Conservation (phyloP, 1,140 invertebrate species). For the Papilio dardanus region DNA sequence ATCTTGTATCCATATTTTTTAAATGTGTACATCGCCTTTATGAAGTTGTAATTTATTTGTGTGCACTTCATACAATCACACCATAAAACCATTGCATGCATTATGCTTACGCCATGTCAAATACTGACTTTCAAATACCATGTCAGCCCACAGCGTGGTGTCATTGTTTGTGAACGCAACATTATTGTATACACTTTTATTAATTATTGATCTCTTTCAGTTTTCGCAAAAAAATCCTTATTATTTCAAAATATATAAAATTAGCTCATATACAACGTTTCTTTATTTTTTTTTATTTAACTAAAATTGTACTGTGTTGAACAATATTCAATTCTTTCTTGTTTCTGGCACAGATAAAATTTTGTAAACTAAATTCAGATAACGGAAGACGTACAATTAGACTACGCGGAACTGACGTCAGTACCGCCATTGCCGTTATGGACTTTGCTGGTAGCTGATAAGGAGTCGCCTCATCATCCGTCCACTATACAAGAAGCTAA, state of each 20-base stretch:
- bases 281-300: neutral
- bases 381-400: constrained; percentile 93
- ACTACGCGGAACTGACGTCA: constrained; percentile 98
- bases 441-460: constrained; percentile 96
- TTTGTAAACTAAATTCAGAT: constrained; percentile 69
- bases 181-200: neutral
- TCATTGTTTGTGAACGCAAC: constrained; percentile 4
- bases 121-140: constrained; percentile 3
- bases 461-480: constrained; percentile 86
- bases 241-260: neutral
- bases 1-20: neutral
- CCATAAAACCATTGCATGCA: neutral
- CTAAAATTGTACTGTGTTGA: neutral
- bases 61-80: constrained; percentile 15
- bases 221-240: neutral
- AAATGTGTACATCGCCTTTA: neutral
- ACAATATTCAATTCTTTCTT: neutral
- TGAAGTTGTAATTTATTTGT: neutral
- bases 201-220: neutral
- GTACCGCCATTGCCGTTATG: constrained; percentile 98
- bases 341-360: constrained; percentile 44
- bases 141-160: neutral
- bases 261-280: neutral
- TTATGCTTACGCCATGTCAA: constrained; percentile 18
- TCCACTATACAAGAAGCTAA: constrained; percentile 81